These are phyloP conservation scores for Microtus oregoni DNA, from an alignment of 2,113 vertebrate genomes.

Conservation along the genomic window DNA sequence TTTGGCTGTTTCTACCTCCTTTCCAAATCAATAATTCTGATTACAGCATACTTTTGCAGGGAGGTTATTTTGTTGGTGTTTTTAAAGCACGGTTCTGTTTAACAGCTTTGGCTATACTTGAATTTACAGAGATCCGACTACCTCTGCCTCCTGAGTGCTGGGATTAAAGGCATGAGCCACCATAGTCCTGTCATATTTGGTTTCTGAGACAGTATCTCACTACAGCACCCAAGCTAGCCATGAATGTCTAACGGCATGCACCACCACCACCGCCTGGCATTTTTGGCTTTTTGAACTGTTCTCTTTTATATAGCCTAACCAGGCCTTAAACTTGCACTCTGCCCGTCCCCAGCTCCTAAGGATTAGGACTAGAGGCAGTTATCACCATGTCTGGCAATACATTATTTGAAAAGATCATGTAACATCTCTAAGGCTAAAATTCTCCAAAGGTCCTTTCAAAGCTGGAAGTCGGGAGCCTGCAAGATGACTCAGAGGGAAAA, in stretches of 20 bases:
- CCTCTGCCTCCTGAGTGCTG: neutral
- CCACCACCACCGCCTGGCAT: too few relatives aligned
- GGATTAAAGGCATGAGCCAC: neutral
- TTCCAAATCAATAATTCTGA: constrained; percentile 41
- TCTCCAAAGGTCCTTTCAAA: neutral
- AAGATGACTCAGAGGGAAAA: too few relatives aligned
- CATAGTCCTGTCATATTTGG: too few relatives aligned
- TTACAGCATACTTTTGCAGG: neutral
- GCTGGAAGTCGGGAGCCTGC: neutral
- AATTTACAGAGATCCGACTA: neutral
- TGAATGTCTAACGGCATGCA: too few relatives aligned
- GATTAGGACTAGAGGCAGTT: neutral
- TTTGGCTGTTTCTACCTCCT: constrained; percentile 19
- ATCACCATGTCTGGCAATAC: neutral
- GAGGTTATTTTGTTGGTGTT: neutral
- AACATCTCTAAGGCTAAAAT: constrained; percentile 11
- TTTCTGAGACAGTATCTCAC: too few relatives aligned
- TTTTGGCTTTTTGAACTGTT: neutral
- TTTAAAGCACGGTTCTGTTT: neutral
- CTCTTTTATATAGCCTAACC: neutral
- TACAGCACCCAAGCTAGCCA: too few relatives aligned
- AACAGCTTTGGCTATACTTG: neutral
- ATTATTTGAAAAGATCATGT: constrained; percentile 8
- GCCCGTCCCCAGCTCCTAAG: neutral
- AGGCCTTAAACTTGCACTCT: neutral